phyloP scores from a whole-genome alignment of 2,113 vertebrate genomes.

The Elgaria multicarinata region DNA sequence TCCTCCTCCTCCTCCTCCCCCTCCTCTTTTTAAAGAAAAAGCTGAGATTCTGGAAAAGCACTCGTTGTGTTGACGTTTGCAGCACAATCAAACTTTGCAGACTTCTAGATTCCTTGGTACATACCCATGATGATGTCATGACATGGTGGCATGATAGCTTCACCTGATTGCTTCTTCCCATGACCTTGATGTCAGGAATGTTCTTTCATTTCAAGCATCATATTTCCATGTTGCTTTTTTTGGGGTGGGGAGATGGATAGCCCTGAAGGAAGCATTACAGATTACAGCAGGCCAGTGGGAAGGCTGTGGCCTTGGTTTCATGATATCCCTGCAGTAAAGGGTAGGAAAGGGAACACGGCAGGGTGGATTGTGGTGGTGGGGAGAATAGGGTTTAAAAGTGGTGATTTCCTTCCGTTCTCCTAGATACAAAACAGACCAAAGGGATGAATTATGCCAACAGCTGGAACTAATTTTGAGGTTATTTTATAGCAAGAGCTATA shows the following conservation, averaged over 20 bases:
- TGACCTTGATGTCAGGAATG: slow-evolving; percentile 1
- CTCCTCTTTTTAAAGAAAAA: background rate
- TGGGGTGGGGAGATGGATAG: no score
- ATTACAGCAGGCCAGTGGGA: slow-evolving; percentile 20
- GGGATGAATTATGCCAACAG: slow-evolving; percentile 69
- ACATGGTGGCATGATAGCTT: background rate
- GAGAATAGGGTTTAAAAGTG: slow-evolving; percentile 36
- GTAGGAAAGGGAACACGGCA: background rate
- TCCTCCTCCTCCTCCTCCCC: background rate
- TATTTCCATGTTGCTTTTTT: background rate
- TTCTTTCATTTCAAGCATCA: background rate
- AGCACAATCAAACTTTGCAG: background rate
- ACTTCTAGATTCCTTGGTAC: background rate
- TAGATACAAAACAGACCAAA: slow-evolving; percentile 59
- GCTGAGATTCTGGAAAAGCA: background rate
- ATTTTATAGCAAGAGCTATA: slow-evolving; percentile 64
- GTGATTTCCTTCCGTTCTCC: slow-evolving; percentile 61
- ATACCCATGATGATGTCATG: background rate
- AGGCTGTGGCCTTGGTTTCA: slow-evolving; percentile 1
- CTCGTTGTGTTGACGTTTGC: background rate
- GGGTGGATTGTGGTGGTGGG: background rate
- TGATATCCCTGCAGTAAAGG: background rate
- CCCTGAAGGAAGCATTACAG: slow-evolving; percentile 11
- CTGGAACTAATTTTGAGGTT: slow-evolving; percentile 70
- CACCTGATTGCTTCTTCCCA: slow-evolving; percentile 14